Conservation (phyloP, 2,888 invertebrate species). For the Cryptocheilus praepositus region DNA sequence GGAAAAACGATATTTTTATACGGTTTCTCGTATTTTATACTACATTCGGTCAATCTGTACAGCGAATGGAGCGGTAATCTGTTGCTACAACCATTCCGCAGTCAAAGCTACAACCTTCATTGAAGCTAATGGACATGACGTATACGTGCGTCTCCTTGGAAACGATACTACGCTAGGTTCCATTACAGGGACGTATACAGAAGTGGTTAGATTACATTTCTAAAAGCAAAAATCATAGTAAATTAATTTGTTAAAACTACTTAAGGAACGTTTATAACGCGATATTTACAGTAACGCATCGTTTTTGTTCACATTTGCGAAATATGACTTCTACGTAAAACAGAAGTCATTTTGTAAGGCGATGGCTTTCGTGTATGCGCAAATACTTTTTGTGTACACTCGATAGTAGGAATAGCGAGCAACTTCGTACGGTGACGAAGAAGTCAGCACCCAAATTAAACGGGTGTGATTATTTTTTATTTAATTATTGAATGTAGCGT, state of each 20-base stretch:
- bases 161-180: conserved; percentile 38
- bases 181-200: conserved; percentile 29
- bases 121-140: conserved; percentile 45
- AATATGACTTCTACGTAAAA: too few relatives aligned
- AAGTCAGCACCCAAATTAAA: conserved; percentile 30
- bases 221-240: too few relatives aligned
- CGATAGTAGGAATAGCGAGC: conserved; percentile 9
- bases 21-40: conserved; percentile 6
- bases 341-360: too few relatives aligned
- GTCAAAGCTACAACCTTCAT: conserved; percentile 34
- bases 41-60: conserved; percentile 21
- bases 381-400: too few relatives aligned
- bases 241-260: too few relatives aligned
- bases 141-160: conserved; percentile 49
- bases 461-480: not conserved
- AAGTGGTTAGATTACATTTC: too few relatives aligned
- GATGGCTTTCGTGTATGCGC: too few relatives aligned
- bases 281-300: too few relatives aligned
- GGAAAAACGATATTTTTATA: conserved; percentile 18
- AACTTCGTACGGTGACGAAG: conserved; percentile 33
- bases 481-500: not conserved
- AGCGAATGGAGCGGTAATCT: conserved; percentile 40
- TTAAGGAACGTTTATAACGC: too few relatives aligned
- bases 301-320: too few relatives aligned
- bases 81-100: conserved; percentile 16